These are phyloP conservation scores for Agrochola macilenta DNA, from an alignment of 2,888 invertebrate species.

Conservation along the genomic window DNA sequence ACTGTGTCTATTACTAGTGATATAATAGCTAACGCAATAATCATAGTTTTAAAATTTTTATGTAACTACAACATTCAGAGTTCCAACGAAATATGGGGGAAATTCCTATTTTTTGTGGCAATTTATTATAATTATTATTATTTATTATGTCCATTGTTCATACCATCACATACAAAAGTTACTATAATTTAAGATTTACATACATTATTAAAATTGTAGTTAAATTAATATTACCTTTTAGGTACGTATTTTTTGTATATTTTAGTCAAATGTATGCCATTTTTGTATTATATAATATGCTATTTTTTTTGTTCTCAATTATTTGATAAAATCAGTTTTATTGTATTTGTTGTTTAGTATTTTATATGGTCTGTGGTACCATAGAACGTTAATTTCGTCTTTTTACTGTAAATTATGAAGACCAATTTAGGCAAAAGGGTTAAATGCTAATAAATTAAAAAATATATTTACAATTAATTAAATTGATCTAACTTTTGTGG, in stretches of 20 bases:
- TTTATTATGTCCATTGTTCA: not conserved
- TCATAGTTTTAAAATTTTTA: conserved; percentile 5
- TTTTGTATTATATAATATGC: conserved; percentile 14
- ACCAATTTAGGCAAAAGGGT: conserved; percentile 83
- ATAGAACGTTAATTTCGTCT: conserved; percentile 19
- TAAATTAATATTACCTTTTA: not conserved
- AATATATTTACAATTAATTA: conserved; percentile 64
- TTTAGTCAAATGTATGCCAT: conserved; percentile 38
- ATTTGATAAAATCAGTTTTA: conserved; percentile 9
- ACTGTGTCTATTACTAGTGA: not conserved
- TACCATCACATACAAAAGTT: not conserved
- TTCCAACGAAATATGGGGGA: conserved; percentile 12
- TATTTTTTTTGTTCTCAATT: not conserved
- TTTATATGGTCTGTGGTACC: not conserved
- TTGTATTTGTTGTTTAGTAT: conserved; percentile 26
- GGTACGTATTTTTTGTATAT: not conserved
- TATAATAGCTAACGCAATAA: not conserved
- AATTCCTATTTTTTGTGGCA: conserved; percentile 21
- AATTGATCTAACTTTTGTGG: conserved; percentile 54
- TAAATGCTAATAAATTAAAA: conserved; percentile 64
- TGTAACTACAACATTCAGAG: not conserved
- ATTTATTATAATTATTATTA: not conserved
- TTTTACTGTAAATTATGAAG: conserved; percentile 64
- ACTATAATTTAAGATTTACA: conserved; percentile 4
- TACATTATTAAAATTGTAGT: conserved; percentile 16